These are phyloP conservation scores for Phasia obesa DNA, from an alignment of 2,888 invertebrate genomes.

Conservation along the genomic window DNA sequence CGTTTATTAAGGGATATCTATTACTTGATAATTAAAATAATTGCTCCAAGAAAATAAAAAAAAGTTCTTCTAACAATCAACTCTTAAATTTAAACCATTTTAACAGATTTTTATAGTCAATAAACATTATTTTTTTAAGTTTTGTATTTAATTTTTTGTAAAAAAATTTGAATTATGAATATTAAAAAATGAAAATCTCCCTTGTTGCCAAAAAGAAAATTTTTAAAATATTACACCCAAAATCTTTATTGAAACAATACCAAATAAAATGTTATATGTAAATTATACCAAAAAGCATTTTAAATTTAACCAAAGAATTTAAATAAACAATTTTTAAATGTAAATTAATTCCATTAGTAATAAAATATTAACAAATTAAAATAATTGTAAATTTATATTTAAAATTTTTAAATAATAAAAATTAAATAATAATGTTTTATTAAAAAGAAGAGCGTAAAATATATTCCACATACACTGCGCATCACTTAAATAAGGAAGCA, in stretches of 20 bases:
- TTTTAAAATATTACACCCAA: constrained; percentile 7
- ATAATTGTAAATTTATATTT: constrained; percentile 46
- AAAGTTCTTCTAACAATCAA: too few species aligned
- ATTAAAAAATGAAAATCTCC: constrained; percentile 35
- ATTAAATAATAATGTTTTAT: not conserved
- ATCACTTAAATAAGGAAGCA: too few species aligned
- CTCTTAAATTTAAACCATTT: not conserved
- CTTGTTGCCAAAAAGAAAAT: constrained; percentile 60
- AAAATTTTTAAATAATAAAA: constrained; percentile 16
- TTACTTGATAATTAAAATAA: too few species aligned
- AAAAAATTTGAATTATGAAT: not conserved
- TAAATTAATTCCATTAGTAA: constrained; percentile 56
- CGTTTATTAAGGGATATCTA: too few species aligned
- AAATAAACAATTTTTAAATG: constrained; percentile 32
- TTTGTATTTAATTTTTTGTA: too few species aligned
- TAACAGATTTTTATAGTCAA: not conserved
- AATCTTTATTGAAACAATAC: constrained; percentile 6
- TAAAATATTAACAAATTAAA: constrained; percentile 12
- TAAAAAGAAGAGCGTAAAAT: constrained; percentile 44
- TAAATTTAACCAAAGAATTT: constrained; percentile 65
- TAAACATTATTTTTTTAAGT: not conserved
- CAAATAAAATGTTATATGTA: constrained; percentile 28
- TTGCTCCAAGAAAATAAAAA: too few species aligned
- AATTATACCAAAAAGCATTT: constrained; percentile 30
- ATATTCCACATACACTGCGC: constrained; percentile 33